These are phyloP conservation scores for Drosophila algonquin DNA, from an alignment of 2,888 invertebrate species.

Conservation along the genomic window DNA sequence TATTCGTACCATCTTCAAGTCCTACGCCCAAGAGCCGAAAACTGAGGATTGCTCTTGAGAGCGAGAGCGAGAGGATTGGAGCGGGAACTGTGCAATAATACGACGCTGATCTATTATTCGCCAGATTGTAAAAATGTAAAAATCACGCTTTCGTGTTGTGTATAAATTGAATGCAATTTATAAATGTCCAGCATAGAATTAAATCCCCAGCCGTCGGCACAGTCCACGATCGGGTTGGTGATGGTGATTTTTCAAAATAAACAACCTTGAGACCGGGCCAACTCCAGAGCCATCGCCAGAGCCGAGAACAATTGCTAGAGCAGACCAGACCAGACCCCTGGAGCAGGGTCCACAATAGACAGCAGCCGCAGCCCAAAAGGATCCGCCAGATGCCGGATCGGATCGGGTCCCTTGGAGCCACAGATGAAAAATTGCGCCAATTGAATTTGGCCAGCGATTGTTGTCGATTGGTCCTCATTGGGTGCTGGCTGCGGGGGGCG, in stretches of 20 bases:
- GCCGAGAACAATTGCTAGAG: constrained; percentile 70
- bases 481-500: constrained; percentile 21
- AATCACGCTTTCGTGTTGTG: constrained; percentile 81
- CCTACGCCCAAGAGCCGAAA: constrained; percentile 19
- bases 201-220: constrained; percentile 73
- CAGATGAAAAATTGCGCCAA: constrained; percentile 82
- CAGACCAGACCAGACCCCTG: constrained; percentile 12
- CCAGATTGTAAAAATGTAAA: constrained; percentile 80
- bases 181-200: constrained; percentile 82
- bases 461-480: constrained; percentile 51
- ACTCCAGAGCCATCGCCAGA: constrained; percentile 8
- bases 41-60: constrained; percentile 10
- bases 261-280: constrained; percentile 71
- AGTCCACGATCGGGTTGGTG: constrained; percentile 60
- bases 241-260: constrained; percentile 80
- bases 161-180: constrained; percentile 83
- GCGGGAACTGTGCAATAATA: constrained; percentile 52
- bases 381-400: constrained; percentile 44
- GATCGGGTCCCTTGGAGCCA: constrained; percentile 59
- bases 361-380: constrained; percentile 58
- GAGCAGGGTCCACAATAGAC: constrained; percentile 64
- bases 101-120: constrained; percentile 77
- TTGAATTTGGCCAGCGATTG: constrained; percentile 81
- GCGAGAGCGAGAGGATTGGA: constrained; percentile 10
- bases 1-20: constrained; percentile 13